Evolutionary conservation across 1,140 invertebrate genomes (phyloP), one percentile per base, ranked within the genome.

Genomic region (Leguminivora glycinivorella): DNA sequence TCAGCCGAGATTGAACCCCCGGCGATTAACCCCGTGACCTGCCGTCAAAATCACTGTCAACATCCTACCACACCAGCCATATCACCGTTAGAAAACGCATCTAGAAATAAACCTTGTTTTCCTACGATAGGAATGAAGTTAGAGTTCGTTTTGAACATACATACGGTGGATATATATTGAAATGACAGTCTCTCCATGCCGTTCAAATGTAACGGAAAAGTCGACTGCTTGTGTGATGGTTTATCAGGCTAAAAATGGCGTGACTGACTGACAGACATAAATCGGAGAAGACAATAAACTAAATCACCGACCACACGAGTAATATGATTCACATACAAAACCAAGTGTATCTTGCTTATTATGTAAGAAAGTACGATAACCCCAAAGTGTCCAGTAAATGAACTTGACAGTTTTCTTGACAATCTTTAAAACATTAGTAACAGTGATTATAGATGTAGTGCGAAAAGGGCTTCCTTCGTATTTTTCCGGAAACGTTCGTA

Each of bases 21-120:
- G 9, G 25, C 56, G 12, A 60, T 60, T 26, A 60, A 26, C 56
- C 56, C 56, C 56, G 56, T 12, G 56, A 58, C 56, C 56, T 12
- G 22, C 19, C 25, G 56, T 29, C 25, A 58, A 56, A 52, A 58
- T 25, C 25, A 25, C 19, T 25, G 24, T 58, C 25, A 19, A 56
- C 17, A 24, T 24, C 19, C 4, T 56, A 24, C 22, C 26, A 25
- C 10, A n/a, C 5, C 14, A 0, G n/a, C 14, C 14, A 14, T 43
- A 43, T 43, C 12, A 43, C 12, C 14, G n/a, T 43, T 43, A 4
- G 2, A 4, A 43, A 43, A 43, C 4, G 40, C 14, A 43, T 43
- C n/a, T 4, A 43, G n/a, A 4, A n/a, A 4, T n/a, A n/a, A n/a
- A 43, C 9, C 40, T 43, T 43, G 4, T 43, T 14, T 0, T 14